phyloP scores from a whole-genome alignment of 2,888 invertebrate species.

The Encarsia formosa region DNA sequence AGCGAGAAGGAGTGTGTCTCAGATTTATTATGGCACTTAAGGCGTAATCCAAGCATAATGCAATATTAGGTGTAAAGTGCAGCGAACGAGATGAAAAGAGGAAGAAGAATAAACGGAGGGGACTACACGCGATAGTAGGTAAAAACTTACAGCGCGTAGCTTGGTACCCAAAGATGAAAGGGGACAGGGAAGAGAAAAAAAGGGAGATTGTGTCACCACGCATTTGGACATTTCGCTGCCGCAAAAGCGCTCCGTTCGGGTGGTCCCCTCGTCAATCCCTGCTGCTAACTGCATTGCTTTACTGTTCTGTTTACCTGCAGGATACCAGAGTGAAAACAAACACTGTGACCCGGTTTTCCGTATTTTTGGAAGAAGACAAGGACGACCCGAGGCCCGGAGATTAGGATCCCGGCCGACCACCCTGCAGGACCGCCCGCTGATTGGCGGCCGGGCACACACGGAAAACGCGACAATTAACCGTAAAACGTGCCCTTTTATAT shows the following conservation, averaged over 20 bases:
- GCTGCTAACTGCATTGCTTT: too few species aligned
- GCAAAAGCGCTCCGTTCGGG: background rate
- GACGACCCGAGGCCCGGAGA: background rate
- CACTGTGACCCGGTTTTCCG: too few species aligned
- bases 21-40: constrained; percentile 19
- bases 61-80: constrained; percentile 23
- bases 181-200: background rate
- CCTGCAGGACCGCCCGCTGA: constrained; percentile 24
- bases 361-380: too few species aligned
- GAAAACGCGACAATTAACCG: constrained; percentile 48
- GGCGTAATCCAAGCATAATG: constrained; percentile 16
- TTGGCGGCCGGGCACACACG: constrained; percentile 24
- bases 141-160: too few species aligned
- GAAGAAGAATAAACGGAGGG: background rate
- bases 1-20: background rate
- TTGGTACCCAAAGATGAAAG: background rate
- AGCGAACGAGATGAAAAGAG: constrained; percentile 20
- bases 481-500: constrained; percentile 39
- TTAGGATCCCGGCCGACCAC: background rate
- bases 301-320: too few species aligned
- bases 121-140: background rate
- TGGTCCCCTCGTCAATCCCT: constrained; percentile 3
- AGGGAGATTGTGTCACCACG: too few species aligned
- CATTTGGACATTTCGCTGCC: background rate
- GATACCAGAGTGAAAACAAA: too few species aligned